Evolutionary conservation across 2,113 vertebrate genomes (phyloP).

Genomic region (Platycercus adscitus): DNA sequence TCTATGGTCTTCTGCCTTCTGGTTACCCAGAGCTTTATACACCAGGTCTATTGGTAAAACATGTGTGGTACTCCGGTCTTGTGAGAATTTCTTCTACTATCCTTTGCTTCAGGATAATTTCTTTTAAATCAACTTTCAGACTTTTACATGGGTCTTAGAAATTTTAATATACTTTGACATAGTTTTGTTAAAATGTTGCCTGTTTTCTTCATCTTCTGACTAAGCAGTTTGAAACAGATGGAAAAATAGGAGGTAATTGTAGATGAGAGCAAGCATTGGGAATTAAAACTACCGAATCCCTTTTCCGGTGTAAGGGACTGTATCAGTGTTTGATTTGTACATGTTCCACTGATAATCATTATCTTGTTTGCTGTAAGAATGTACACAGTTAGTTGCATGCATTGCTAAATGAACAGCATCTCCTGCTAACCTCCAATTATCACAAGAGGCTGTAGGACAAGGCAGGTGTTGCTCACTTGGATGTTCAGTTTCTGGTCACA

Average conservation of each 20-base stretch:
- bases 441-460: not conserved
- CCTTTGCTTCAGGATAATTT: not conserved
- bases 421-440: rapidly evolving
- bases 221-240: not conserved
- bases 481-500: not conserved
- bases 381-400: not conserved
- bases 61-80: not conserved
- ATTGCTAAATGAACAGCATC: not conserved
- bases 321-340: not conserved
- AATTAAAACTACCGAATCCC: not conserved
- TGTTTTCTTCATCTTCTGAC: not conserved
- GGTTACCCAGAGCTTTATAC: not conserved
- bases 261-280: not conserved
- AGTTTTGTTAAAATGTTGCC: not conserved
- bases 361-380: not conserved
- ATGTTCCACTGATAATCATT: not conserved
- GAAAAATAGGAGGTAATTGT: not conserved
- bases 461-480: not conserved
- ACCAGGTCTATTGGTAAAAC: not conserved
- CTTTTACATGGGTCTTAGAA: not conserved
- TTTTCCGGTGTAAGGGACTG: not conserved
- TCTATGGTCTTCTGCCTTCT: not conserved
- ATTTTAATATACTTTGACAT: not conserved
- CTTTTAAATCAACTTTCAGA: not conserved
- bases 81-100: not conserved